Evolutionary conservation across 2,888 invertebrate species (phyloP).

Genomic region (Prosopocoilus inquinatus): DNA sequence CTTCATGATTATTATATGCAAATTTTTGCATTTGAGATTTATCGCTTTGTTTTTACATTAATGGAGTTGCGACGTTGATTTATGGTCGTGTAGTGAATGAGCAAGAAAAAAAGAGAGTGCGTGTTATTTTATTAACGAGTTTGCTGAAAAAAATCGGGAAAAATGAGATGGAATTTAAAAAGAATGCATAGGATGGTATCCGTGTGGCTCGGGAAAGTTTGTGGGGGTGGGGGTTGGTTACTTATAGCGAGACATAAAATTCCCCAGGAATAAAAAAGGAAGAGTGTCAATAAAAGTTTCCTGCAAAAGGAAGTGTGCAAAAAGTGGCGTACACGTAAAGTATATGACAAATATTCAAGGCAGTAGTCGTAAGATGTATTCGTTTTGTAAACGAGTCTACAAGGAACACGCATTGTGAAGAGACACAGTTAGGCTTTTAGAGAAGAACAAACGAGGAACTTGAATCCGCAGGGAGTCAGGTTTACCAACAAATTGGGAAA

Average conservation of each 20-base stretch:
- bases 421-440: conserved; percentile 31
- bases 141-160: too few relatives aligned
- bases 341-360: conserved; percentile 26
- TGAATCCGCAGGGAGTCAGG: conserved; percentile 26
- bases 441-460: conserved; percentile 26
- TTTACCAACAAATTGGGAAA: conserved; percentile 32
- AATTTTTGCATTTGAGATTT: too few relatives aligned
- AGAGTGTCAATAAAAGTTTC: not conserved
- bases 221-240: too few relatives aligned
- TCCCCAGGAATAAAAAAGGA: too few relatives aligned
- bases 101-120: too few relatives aligned
- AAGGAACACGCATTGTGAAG: conserved; percentile 16
- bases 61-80: not conserved
- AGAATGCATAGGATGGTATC: too few relatives aligned
- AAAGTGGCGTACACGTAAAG: not conserved
- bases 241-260: too few relatives aligned
- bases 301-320: not conserved
- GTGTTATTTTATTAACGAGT: too few relatives aligned
- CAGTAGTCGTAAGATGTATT: conserved; percentile 22
- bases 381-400: conserved; percentile 21
- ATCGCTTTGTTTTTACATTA: not conserved
- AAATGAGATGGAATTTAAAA: too few relatives aligned
- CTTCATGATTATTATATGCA: too few relatives aligned
- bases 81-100: not conserved
- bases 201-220: too few relatives aligned